A percentile compares a stretch with the other conserved stretches of the same genome.
phyloP scores from a whole-genome alignment of 1,140 invertebrate genomes.

The Pinna nobilis region DNA sequence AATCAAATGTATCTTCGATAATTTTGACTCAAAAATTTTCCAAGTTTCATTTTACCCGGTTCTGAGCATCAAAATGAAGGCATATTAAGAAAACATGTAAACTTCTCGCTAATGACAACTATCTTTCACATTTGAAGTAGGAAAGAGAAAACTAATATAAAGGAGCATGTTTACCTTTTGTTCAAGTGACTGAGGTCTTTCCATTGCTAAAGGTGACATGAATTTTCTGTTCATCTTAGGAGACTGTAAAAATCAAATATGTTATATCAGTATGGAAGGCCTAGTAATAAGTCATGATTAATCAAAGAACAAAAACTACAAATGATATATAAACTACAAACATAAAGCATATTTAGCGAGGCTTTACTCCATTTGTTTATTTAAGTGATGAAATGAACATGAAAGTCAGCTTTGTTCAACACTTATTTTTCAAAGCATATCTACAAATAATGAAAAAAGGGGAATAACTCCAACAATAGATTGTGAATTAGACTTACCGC shows the following conservation, averaged over 20 bases:
- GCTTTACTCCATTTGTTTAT: too few species aligned
- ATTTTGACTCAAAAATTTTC: not conserved
- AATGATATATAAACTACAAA: too few species aligned
- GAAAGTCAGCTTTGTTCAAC: too few species aligned
- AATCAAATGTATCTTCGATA: not conserved
- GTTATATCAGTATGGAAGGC: too few species aligned
- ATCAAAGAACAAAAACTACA: too few species aligned
- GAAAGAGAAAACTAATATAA: not conserved
- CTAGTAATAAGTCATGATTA: too few species aligned
- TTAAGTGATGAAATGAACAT: too few species aligned
- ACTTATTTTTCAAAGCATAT: too few species aligned
- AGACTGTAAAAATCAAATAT: slow-evolving; percentile 4
- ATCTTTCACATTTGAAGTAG: not conserved
- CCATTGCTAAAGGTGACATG: not conserved
- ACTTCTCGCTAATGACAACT: not conserved
- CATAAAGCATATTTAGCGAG: too few species aligned
- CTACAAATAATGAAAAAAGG: too few species aligned
- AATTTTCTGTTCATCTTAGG: slow-evolving; percentile 8
- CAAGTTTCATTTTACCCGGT: not conserved
- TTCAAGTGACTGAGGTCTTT: not conserved
- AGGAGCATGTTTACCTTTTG: not conserved
- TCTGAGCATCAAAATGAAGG: not conserved
- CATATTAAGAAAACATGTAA: not conserved
- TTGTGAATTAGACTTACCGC: slow-evolving; percentile 46
- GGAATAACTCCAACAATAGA: too few species aligned